phyloP scores from a whole-genome alignment of 1,140 invertebrate genomes.

The Papilio polytes region DNA sequence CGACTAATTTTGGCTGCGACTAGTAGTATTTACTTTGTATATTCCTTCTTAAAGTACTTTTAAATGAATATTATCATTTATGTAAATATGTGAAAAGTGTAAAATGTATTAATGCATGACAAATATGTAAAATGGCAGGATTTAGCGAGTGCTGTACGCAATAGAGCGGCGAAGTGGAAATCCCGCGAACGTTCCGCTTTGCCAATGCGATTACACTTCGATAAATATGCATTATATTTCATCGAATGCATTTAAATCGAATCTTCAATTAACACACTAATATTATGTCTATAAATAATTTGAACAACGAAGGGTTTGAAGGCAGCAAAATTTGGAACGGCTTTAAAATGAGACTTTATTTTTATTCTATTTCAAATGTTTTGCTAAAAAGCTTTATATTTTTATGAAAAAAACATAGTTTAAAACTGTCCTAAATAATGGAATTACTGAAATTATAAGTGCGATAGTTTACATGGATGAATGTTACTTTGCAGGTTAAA shows the following conservation, averaged over 20 bases:
- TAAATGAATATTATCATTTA: background rate
- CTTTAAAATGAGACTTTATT: too few relatives aligned
- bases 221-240: background rate
- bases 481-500: too few relatives aligned
- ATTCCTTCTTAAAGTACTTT: background rate
- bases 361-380: too few relatives aligned
- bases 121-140: slow-evolving; percentile 11
- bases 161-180: slow-evolving; percentile 33
- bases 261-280: too few relatives aligned
- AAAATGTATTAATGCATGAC: background rate
- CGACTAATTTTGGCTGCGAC: background rate
- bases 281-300: background rate
- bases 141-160: slow-evolving; percentile 5
- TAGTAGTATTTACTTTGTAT: background rate
- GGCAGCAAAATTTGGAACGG: too few relatives aligned
- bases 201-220: slow-evolving; percentile 4
- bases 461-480: too few relatives aligned
- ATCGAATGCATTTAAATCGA: too few relatives aligned
- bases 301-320: background rate
- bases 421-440: too few relatives aligned
- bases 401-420: too few relatives aligned
- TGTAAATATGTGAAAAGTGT: background rate
- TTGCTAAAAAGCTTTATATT: too few relatives aligned
- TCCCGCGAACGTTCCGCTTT: slow-evolving; percentile 30
- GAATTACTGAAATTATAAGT: too few relatives aligned